Base-by-base conservation (phyloP, 2,888 invertebrate genomes). In the Synergus laeviventris region DNA sequence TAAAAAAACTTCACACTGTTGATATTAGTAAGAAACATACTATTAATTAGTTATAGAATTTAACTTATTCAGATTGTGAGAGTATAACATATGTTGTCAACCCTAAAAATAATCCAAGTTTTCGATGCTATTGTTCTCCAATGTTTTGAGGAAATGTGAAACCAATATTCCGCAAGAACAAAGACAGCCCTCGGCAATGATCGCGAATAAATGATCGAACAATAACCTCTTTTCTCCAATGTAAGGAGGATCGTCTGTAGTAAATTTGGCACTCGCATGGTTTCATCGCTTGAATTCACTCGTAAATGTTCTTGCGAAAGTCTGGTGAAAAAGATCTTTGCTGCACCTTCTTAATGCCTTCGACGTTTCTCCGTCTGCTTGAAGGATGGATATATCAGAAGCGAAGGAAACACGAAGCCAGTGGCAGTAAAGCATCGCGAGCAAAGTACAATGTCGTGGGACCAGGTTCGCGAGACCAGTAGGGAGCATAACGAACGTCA, bases 401-500 rank as follows among this genome's bases (percentile, higher is more conserved):
- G 77, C 75, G 77, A 77, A 75, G 73, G 73, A 62, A 80, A 80
- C 74, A 79, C 75, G 79, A 76, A 75, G 73, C 78, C 75, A 74
- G 70, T 75, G 84, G 83, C 84, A 86, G 87, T 86, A 87, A 87
- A 87, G 85, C 83, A 87, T 87, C 83, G 79, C 79, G 80, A 81
- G 82, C 81, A 78, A 82, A 82, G 81, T 81, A 81, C 81, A 79
- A 78, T 75, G 82, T 82, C 81, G 79, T 78, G 78, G 78, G 75
- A 78, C 74, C 74, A 73, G 73, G 74, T 76, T 73, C 60, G 76
- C 70, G 73, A 77, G 74, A 66, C 78, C 66, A 73, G 80, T 70
- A 74, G 80, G 73, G 82, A 80, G 85, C 85, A 84, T 88, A 88
- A 88, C 87, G 88, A 88, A 88, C 84, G 86, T 87, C 84, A 82